Evolutionary conservation across 2,888 invertebrate species (phyloP), one percentile per base, ranked within the genome.

Genomic region (Eristalinus aeneus): DNA sequence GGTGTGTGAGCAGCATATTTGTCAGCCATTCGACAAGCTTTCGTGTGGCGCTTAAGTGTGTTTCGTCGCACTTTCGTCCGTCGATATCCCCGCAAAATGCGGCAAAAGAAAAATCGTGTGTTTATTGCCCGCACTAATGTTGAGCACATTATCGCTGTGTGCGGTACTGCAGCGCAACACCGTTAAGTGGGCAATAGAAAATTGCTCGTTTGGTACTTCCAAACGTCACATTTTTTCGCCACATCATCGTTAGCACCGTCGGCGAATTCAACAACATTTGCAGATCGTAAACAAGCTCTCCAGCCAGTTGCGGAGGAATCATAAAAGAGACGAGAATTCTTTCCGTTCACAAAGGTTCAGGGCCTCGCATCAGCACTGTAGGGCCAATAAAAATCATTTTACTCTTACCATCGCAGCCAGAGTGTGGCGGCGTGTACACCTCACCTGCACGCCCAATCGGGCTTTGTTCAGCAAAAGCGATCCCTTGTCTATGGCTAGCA

Each of bases 41-140:
- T 85, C 67, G 67, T 73, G 46, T 64, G 72, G 31, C 80, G 63
- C 68, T 69, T 77, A 81, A 80, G 85, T 81, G 85, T 81, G 76
- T 64, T 81, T 73, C 80, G 76, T 81, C 68, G 76, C 67, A 60
- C 60, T 67, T 72, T 73, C 76, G 75, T 77, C 72, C 58, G 23
- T 63, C 63, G 61, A 58, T 56, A 67, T 71, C 23, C 32, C 54
- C 79, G 75, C 34, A 53, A 16, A 39, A 12, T 67, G 63, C 36
- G 27, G 46, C 31, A 34, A 39, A 16, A 34, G 56, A 53, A 63
- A 68, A 73, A 60, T 53, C 31, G 54, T 58, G 36, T 69, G 76
- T 81, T 85, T 77, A 85, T 76, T 69, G 60, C 27, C 11, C 27
- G 46, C 11, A 61, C 39, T 84, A 71, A 78, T 39, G 46, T 53